Base-by-base conservation (phyloP, 2,888 invertebrate genomes). In the Acleris cristana region DNA sequence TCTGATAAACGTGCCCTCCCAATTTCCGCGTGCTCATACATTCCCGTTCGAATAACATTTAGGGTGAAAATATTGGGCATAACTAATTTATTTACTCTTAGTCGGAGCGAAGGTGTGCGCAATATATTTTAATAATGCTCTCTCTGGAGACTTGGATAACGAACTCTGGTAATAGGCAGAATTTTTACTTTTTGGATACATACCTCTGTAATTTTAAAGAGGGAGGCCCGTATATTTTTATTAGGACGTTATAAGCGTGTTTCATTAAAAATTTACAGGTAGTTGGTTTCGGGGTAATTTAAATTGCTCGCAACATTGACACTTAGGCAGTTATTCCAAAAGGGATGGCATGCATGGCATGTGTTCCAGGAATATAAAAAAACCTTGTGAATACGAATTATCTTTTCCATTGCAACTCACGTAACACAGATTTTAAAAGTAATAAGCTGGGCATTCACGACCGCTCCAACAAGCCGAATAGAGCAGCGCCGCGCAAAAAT, bases 61-160 rank as follows among this genome's bases (percentile, higher is more conserved):
- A 87, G 90, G 89, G 89, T 86, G 90, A 88, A 89, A 88, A 88
- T 88, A 89, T 89, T 84, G 87, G 84, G 86, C 79, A 86, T 87
- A 86, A 88, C 89, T 90, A 90, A 90, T 90, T 90, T 89, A 88
- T 89, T 87, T 84, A 81, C 82, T 78, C 77, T 76, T 81, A 81
- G 79, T 79, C 80, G 78, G 75, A 85, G 85, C 84, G 83, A 85
- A 87, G 84, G 84, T 83, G 82, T 84, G 82, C 83, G 86, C 87
- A 87, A 89, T 92, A 91, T 89, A 92, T 92, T 91, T 90, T 90
- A 91, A 92, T 92, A 91, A 90, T 83, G 82, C 84, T 85, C 83
- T 85, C 91, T 87, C 88, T 64, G 74, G 90, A 87, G 88, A 85
- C 76, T 86, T 74, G 83, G 77, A 87, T 88, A 88, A 88, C 86